Evolutionary conservation across 2,797 vertebrate genomes (phyloP).

Genomic region (Odontamblyopus lacepedii): DNA sequence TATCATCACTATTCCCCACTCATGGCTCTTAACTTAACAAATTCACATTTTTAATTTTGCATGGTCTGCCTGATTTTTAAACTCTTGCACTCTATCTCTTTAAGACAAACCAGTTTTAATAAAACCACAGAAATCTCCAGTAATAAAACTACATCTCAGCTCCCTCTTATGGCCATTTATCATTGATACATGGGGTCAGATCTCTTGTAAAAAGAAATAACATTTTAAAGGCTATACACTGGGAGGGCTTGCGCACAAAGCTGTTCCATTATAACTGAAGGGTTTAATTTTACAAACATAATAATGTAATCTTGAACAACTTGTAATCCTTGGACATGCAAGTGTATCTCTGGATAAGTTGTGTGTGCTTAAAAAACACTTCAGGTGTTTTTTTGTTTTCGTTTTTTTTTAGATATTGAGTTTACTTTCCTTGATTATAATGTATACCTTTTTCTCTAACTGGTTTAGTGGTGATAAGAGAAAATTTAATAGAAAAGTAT

Average conservation of each 20-base stretch:
- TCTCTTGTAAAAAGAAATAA: constrained; percentile 32
- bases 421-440: constrained; percentile 45
- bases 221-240: constrained; percentile 30
- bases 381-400: constrained; percentile 59
- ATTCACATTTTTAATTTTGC: constrained; percentile 9
- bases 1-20: constrained; percentile 32
- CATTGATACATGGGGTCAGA: constrained; percentile 50
- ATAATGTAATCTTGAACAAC: constrained; percentile 49
- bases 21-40: not conserved
- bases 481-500: constrained; percentile 30
- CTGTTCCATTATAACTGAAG: constrained; percentile 43
- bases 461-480: constrained; percentile 36
- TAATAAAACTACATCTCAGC: not conserved
- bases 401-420: constrained; percentile 62
- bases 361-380: constrained; percentile 57
- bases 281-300: constrained; percentile 43
- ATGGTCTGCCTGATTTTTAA: constrained; percentile 12
- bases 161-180: constrained; percentile 46
- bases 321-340: constrained; percentile 46
- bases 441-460: constrained; percentile 52
- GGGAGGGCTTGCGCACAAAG: constrained; percentile 55
- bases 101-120: constrained; percentile 9
- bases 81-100: constrained; percentile 13
- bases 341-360: constrained; percentile 56
- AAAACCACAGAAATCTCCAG: constrained; percentile 13